Evolutionary conservation across 2,888 invertebrate genomes (phyloP), one percentile per base, ranked within the genome.

Genomic region (Drosophila emarginata): DNA sequence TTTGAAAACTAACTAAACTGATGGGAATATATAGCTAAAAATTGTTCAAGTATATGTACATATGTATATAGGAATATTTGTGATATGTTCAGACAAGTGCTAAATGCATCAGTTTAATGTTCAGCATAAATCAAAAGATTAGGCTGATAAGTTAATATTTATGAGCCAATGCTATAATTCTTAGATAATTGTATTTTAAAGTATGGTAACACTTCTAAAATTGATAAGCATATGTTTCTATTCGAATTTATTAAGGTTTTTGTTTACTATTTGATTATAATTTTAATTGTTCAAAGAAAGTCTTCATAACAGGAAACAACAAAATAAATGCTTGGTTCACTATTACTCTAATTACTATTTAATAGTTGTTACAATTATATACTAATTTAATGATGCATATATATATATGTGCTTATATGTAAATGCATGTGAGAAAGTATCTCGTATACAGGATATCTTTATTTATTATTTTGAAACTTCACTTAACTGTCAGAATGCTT

Each of bases 1-100:
- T 66, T 72, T 71, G 37, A 61, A 72, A 36, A 65, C 36, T 66
- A 21, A 45, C 45, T 52, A n/a, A 28, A 37, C 11, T 37, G 36
- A 18, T 9, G 11, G 11, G 18, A 45, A 54, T 45, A 45, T 45
- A 45, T 45, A 21, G 21, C 18, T 21, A 12, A 21, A 11, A 21
- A 12, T 21, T 18, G 12, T 21, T 6, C 4, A 7, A 12, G 1
- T 32, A 32, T 32, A 21, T 11, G 2, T 14, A 18, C 1, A 40
- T 14, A 40, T 2, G 7, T 14, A 40, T 2, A 15, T 18, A 32
- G 32, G 32, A 9, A 9, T 32, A 32, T 45, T 45, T 21, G 21
- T 21, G 11, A 45, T 21, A 21, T 39, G 39, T 5, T 14, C 14
- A 39, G n/a, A 37, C 37, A n/a, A n/a, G n/a, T 37, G 4, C 3